Base-by-base conservation (phyloP, 2,888 invertebrate genomes). In the Ochlodes sylvanus region DNA sequence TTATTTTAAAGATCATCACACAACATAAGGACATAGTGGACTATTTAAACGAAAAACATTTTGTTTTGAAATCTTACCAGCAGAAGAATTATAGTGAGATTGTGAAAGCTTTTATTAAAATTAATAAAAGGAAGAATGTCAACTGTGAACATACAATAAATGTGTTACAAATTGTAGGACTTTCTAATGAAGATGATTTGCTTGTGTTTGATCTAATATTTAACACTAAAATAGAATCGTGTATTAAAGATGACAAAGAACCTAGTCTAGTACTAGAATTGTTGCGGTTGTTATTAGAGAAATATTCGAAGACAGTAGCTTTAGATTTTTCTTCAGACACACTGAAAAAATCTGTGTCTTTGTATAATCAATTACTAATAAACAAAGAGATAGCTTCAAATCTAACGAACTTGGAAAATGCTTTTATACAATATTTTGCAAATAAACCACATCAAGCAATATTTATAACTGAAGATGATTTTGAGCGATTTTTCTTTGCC, bases 401-500 rank as follows among this genome's bases (percentile, higher is more conserved):
- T 77, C 78, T 95, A 27, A 93, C 93, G 4, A 85, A 82, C 54
- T 84, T 96, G 75, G 96, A 96, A 73, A 84, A 82, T 6, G 83
- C 94, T 2, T 79, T 96, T 10, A 79, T 90, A 12, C 82, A 87
- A 69, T 96, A 96, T 80, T 89, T 97, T 17, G 82, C 92, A 69
- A 89, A 87, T 62, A 96, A 95, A 86, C 95, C 96, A 47, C 94
- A 95, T 76, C 93, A 90, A 75, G 89, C 95, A 5, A 79, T 84
- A 14, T 79, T 84, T 15, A 80, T 96, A 12, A 84, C 90, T 15
- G 83, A 83, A n/a, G 89, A 94, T 67, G 85, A 95, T 67, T 95
- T 95, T 72, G 86, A 87, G 71, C 88, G 90, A 58, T 91, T 95
- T 69, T 93, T 96, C 73, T 76, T 85, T 58, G 83, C 90, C 3